These are phyloP conservation scores for Caenorhabditis zanzibari DNA, from an alignment of 2,888 invertebrate genomes.

Conservation along the genomic window DNA sequence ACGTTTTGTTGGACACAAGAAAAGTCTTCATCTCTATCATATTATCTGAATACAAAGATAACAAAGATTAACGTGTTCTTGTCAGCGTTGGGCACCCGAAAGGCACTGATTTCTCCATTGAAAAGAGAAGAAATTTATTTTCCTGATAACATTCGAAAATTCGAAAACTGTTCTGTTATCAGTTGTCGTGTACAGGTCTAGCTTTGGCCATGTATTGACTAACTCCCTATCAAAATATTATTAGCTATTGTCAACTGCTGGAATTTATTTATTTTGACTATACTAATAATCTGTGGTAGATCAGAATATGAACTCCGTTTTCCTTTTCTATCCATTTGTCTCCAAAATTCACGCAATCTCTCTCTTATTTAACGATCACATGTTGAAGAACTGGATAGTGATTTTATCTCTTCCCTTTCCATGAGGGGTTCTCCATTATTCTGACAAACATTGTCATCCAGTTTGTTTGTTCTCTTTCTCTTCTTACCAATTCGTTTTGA, in stretches of 20 bases:
- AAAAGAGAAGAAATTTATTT: too few species aligned
- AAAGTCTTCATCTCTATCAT: too few species aligned
- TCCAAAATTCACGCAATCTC: background rate
- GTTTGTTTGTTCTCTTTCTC: slow-evolving; percentile 10
- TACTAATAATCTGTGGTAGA: slow-evolving; percentile 26
- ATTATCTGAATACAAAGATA: background rate
- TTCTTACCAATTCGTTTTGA: slow-evolving; percentile 8
- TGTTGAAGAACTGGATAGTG: slow-evolving; percentile 58
- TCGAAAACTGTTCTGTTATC: too few species aligned
- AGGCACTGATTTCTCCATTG: too few species aligned
- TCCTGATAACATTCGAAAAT: too few species aligned
- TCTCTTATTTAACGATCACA: slow-evolving; percentile 44
- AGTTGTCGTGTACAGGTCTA: too few species aligned
- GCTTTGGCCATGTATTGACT: too few species aligned
- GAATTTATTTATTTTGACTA: background rate
- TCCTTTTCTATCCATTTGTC: slow-evolving; percentile 10
- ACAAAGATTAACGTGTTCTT: background rate
- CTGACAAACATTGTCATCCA: slow-evolving; percentile 8
- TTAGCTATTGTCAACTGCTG: too few species aligned
- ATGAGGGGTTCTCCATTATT: slow-evolving; percentile 11
- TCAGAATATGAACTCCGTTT: slow-evolving; percentile 57
- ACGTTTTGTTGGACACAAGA: too few species aligned
- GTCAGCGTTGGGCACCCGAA: too few species aligned
- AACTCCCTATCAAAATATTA: too few species aligned
- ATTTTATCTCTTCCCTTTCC: slow-evolving; percentile 41